phyloP scores from a whole-genome alignment of 2,113 vertebrate species.

The Eubucco bourcierii region DNA sequence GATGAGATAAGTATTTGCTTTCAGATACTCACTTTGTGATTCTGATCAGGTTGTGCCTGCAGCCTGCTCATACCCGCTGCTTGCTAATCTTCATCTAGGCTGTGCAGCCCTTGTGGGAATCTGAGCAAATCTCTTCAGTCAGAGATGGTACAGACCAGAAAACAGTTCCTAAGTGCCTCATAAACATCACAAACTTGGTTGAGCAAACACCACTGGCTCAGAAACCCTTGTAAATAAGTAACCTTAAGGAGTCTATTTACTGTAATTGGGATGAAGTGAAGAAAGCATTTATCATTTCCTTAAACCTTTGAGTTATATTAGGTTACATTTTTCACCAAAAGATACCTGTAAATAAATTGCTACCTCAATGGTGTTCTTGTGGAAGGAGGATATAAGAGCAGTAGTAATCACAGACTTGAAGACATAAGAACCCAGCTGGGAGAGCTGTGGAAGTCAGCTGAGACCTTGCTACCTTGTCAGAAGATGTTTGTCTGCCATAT shows the following conservation, averaged over 20 bases:
- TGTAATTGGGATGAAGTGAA: background rate
- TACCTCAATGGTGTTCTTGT: background rate
- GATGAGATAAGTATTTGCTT: background rate
- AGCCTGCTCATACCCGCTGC: background rate
- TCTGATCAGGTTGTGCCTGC: background rate
- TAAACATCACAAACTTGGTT: background rate
- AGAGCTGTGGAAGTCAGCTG: background rate
- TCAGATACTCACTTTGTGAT: background rate
- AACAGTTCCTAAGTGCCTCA: background rate
- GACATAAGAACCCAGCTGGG: background rate
- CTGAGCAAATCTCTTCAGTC: background rate
- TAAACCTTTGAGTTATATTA: background rate
- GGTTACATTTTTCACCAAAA: background rate
- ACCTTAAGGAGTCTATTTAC: background rate
- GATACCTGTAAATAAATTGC: background rate
- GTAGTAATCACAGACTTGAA: background rate
- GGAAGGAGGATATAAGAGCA: background rate
- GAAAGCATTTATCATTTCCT: background rate
- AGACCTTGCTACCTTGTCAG: background rate
- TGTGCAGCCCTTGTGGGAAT: background rate
- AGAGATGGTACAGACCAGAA: background rate
- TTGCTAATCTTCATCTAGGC: background rate
- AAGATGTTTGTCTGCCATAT: background rate
- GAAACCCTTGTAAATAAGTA: background rate
- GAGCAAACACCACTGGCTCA: background rate